Conservation (phyloP, 2,888 invertebrate species). For the Phymatocera aterrima region DNA sequence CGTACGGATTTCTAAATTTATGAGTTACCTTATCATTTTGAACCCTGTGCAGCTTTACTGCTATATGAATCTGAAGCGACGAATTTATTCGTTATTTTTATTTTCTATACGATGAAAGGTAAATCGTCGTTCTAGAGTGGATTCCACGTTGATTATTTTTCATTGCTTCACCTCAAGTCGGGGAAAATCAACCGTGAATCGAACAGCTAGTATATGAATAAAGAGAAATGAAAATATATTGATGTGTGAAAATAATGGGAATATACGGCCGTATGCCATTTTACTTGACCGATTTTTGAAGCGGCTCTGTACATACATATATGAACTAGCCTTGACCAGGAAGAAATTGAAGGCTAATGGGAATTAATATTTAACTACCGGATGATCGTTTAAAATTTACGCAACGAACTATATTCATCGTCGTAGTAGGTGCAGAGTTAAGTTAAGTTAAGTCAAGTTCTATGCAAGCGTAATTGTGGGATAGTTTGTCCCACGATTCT, state of each 20-base stretch:
- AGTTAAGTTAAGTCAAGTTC: neutral
- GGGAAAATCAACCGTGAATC: too few species aligned
- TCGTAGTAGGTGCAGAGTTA: too few species aligned
- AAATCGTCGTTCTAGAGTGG: too few species aligned
- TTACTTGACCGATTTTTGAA: conserved; percentile 8
- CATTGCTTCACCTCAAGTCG: too few species aligned
- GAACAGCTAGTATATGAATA: too few species aligned
- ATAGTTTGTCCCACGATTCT: neutral
- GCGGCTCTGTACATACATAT: neutral
- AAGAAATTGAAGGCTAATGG: neutral
- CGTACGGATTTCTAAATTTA: too few species aligned
- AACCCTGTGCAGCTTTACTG: too few species aligned
- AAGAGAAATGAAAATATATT: neutral
- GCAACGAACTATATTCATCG: neutral
- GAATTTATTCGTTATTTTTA: too few species aligned
- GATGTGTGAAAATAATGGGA: neutral
- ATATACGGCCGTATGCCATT: neutral
- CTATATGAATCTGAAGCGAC: too few species aligned
- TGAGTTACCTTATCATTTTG: too few species aligned
- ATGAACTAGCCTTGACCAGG: conserved; percentile 28
- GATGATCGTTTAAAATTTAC: conserved; percentile 14
- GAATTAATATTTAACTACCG: neutral
- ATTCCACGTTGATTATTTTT: too few species aligned
- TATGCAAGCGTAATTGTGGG: neutral
- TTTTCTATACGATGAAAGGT: too few species aligned